Conservation (phyloP, 2,113 vertebrate species). For the Malurus melanocephalus region DNA sequence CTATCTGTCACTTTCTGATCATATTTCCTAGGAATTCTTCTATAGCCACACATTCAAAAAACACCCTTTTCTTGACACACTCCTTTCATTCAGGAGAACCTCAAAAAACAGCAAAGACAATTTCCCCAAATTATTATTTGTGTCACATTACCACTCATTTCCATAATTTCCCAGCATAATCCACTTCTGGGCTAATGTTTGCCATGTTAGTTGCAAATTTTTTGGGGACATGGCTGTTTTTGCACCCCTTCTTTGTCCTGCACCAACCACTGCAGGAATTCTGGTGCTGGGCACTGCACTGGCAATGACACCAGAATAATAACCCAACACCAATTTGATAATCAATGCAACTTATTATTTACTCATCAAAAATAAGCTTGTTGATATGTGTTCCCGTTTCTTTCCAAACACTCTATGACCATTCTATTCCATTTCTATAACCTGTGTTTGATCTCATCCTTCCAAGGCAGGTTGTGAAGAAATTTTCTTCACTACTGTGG, state of each 20-base stretch:
- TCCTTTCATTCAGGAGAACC: background rate
- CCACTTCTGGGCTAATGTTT: background rate
- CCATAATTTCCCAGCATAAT: background rate
- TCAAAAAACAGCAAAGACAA: background rate
- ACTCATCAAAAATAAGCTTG: background rate
- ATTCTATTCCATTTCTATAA: background rate
- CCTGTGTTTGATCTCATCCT: background rate
- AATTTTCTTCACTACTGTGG: background rate
- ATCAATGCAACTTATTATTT: background rate
- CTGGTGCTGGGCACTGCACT: background rate
- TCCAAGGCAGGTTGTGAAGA: background rate
- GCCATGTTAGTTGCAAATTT: background rate
- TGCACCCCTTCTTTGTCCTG: background rate
- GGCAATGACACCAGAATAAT: background rate
- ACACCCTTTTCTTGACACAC: fast-evolving
- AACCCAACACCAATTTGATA: background rate
- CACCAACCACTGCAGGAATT: background rate
- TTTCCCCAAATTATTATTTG: background rate
- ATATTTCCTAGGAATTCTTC: background rate
- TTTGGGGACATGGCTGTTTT: background rate
- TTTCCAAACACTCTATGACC: background rate
- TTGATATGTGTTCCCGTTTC: background rate
- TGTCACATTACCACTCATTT: background rate
- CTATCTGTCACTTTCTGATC: background rate
- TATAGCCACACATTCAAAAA: background rate